These are phyloP conservation scores for Monodelphis domestica DNA, from an alignment of 2,797 vertebrate species.

Conservation along the genomic window DNA sequence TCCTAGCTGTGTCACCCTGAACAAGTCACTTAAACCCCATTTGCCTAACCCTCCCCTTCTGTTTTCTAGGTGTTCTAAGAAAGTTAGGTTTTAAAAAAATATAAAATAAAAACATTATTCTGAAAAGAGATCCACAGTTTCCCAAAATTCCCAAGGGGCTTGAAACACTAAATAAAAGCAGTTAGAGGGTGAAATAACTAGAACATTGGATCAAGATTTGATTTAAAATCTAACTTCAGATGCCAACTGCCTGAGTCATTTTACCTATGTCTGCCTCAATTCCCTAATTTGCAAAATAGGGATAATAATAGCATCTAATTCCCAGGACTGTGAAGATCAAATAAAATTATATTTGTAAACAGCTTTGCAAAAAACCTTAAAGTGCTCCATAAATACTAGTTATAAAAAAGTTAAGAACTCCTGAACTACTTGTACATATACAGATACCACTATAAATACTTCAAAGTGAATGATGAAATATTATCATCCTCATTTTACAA, in stretches of 20 bases:
- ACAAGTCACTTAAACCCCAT: no score
- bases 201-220: background rate
- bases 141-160: background rate
- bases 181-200: background rate
- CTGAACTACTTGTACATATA: background rate
- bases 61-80: no score
- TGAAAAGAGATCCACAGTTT: background rate
- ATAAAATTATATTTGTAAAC: background rate
- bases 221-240: background rate
- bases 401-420: background rate
- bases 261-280: background rate
- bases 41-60: no score
- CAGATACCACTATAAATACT: background rate
- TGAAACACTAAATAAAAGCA: background rate
- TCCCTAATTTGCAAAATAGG: background rate
- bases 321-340: background rate
- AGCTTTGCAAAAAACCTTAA: background rate
- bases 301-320: background rate
- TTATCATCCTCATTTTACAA: background rate
- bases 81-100: no score
- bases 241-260: background rate
- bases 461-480: background rate
- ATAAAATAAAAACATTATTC: no score
- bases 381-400: background rate
- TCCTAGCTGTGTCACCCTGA: no score